Conservation (phyloP, 2,888 invertebrate genomes). For the Chalcis sispes region DNA sequence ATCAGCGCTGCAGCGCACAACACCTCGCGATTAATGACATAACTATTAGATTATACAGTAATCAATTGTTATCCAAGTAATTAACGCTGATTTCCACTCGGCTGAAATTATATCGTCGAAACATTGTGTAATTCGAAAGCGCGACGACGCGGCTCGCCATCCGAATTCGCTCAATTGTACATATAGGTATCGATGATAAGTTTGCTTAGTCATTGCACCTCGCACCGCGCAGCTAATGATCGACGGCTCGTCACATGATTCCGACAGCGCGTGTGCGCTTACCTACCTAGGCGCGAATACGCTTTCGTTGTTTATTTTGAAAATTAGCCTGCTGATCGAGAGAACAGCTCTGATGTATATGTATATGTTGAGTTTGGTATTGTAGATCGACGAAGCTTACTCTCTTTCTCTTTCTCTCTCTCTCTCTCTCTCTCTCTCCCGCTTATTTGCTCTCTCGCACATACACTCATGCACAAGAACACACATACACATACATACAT, state of each 20-base stretch:
- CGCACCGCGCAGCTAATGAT: slow-evolving; percentile 28
- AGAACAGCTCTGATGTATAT: background rate
- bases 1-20: too few relatives aligned
- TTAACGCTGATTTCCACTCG: slow-evolving; percentile 6
- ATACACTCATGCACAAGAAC: too few relatives aligned
- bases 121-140: slow-evolving; percentile 3
- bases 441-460: too few relatives aligned
- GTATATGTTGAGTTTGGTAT: too few relatives aligned
- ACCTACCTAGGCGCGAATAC: too few relatives aligned
- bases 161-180: background rate
- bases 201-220: slow-evolving; percentile 33
- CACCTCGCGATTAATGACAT: background rate
- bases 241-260: slow-evolving; percentile 17
- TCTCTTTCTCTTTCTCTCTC: too few relatives aligned
- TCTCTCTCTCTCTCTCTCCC: too few relatives aligned
- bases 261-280: background rate
- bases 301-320: slow-evolving; percentile 48
- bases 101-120: slow-evolving; percentile 15
- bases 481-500: background rate
- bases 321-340: slow-evolving; percentile 26
- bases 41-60: background rate
- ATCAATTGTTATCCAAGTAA: background rate
- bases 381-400: too few relatives aligned
- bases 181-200: slow-evolving; percentile 1
- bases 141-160: background rate